Base-by-base conservation (phyloP, 2,797 vertebrate genomes). In the Onychomys arenicola region DNA sequence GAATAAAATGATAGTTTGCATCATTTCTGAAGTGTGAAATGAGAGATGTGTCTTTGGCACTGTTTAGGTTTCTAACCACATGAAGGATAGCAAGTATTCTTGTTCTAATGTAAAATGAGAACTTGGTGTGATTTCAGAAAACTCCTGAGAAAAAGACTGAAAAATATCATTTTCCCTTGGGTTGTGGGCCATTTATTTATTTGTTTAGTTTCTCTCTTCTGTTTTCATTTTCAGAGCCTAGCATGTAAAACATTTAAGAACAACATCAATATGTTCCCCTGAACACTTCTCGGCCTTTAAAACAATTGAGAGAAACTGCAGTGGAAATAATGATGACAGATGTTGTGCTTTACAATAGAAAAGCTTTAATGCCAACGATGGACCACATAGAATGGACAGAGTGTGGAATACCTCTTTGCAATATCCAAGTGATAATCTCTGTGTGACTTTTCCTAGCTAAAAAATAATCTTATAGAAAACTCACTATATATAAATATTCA, bases 1-100 rank as follows among this genome's bases (percentile, higher is more conserved):
- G 59, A 9, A 95, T 95, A 91, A 92, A 92, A 77, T 91, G 77
- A 88, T 94, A 49, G 85, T 91, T 93, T 97, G 63, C 95, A 96
- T 96, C 95, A 94, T 63, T 97, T 97, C 95, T 81, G 61, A 97
- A 94, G 91, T 96, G 93, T 97, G 94, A 94, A 97, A 96, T 97
- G 67, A 96, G 85, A 96, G 86, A 37, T 90, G 78, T 77, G 69
- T 95, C 87, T 86, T 97, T 96, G 85, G 73, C 94, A 93, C 77
- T 90, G 46, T 95, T 97, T 93, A 96, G 61, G 91, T 92, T 94
- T 97, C 69, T 93, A 97, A 89, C 73, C 67, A 81, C 90, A 75
- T 87, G 69, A 97, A 97, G 34, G n/a, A 95, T 37, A 80, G 82
- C 46, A 95, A 96, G 23, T 76, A 10, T 83, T 96, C 94, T 92